A percentile compares a stretch with the other conserved stretches of the same genome.
Conservation (phyloP, 2,113 vertebrate species). For the Megaceryle maxima region DNA sequence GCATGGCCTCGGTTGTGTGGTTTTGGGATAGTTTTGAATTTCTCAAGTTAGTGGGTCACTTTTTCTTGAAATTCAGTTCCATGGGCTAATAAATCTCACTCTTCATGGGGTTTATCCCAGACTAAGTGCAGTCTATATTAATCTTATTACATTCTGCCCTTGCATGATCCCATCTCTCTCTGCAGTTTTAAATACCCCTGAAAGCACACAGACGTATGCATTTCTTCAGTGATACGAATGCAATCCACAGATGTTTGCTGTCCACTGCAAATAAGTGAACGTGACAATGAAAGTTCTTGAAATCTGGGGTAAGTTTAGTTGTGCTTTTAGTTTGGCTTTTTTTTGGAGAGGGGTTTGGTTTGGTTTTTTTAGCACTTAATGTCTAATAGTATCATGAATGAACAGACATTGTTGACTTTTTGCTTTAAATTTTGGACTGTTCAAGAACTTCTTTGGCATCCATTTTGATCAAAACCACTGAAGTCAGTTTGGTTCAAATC, state of each 20-base stretch:
- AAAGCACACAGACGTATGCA: background rate
- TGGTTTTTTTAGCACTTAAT: background rate
- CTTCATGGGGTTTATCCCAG: background rate
- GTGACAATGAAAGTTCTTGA: background rate
- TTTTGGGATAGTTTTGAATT: background rate
- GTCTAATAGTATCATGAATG: background rate
- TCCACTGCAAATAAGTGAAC: fast-evolving
- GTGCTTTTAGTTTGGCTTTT: background rate
- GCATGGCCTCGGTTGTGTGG: background rate
- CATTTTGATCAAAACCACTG: background rate
- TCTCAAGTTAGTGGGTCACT: background rate
- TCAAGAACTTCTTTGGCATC: background rate
- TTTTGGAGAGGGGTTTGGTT: background rate
- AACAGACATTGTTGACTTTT: background rate
- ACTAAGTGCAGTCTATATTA: background rate
- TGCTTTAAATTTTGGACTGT: background rate
- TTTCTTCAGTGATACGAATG: background rate
- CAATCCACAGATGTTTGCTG: background rate
- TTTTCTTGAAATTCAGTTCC: background rate
- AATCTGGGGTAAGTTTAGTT: background rate
- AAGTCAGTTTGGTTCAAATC: conserved; percentile 1
- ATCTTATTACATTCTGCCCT: background rate
- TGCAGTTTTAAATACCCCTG: background rate
- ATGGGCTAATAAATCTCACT: background rate
- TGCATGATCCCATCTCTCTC: background rate